These are phyloP conservation scores for Meleagris gallopavo DNA, from an alignment of 2,113 vertebrate genomes.

Conservation along the genomic window DNA sequence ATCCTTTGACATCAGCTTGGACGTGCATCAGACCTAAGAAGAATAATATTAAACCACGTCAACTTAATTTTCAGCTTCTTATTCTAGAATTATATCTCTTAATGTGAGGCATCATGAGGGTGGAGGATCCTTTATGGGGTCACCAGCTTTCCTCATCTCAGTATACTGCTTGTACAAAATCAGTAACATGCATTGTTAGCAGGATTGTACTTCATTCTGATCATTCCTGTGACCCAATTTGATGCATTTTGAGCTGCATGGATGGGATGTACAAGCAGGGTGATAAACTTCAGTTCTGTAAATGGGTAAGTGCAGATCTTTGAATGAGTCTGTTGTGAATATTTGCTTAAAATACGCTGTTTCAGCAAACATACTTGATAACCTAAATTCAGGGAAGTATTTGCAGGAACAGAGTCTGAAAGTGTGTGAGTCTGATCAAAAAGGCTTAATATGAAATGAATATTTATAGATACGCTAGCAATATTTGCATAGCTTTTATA, in stretches of 20 bases:
- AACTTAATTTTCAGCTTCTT: neutral
- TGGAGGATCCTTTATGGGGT: neutral
- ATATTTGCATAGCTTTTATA: constrained; percentile 24
- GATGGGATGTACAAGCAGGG: neutral
- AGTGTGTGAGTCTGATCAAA: neutral
- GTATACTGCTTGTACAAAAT: neutral
- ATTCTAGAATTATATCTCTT: neutral
- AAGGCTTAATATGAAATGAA: neutral
- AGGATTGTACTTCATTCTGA: neutral
- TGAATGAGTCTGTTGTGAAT: neutral
- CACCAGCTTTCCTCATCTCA: neutral
- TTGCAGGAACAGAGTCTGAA: neutral
- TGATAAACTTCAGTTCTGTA: neutral
- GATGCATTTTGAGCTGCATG: neutral
- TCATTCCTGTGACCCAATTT: neutral
- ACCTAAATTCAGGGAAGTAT: neutral
- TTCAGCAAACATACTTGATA: neutral
- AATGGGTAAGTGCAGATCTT: neutral
- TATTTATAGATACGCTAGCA: neutral
- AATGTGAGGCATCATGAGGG: neutral
- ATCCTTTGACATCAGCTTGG: neutral
- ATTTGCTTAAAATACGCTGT: neutral
- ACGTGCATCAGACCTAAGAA: neutral
- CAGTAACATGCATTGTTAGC: neutral
- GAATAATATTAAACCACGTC: neutral